Evolutionary conservation across 53 echinoderm and acorn worm species (phyloP).

Genomic region (Arbacia lixula): DNA sequence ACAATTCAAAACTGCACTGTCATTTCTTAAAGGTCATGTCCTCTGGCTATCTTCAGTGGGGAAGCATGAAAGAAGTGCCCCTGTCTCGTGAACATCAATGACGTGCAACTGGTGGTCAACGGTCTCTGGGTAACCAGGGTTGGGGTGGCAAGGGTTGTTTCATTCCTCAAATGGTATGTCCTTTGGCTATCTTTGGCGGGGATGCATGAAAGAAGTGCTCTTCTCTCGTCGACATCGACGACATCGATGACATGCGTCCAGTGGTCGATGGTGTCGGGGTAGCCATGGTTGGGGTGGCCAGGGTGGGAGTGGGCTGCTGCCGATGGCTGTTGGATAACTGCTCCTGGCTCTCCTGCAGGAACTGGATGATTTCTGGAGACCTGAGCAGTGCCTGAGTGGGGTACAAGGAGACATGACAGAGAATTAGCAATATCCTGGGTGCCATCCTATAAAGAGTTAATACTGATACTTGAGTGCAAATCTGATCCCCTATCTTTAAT

Average conservation of each 20-base stretch:
- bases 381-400: constrained; percentile 31
- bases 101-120: too few species aligned
- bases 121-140: too few species aligned
- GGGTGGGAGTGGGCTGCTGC: not conserved
- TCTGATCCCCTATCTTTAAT: too few species aligned
- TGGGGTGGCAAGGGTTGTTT: too few species aligned
- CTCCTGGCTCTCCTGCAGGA: constrained; percentile 40
- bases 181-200: constrained; percentile 22
- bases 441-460: too few species aligned
- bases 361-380: constrained; percentile 46
- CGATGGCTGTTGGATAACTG: constrained; percentile 31
- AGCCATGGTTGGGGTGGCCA: not conserved
- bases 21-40: not conserved
- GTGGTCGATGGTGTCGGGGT: not conserved
- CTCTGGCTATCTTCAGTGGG: not conserved
- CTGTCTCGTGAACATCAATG: too few species aligned
- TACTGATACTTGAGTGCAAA: too few species aligned
- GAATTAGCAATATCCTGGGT: too few species aligned
- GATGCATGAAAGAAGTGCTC: not conserved
- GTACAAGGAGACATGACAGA: not conserved
- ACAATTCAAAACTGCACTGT: too few species aligned
- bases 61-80: not conserved
- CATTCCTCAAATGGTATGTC: too few species aligned
- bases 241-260: too few species aligned
- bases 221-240: too few species aligned